These are phyloP conservation scores for Xenus cinereus DNA, from an alignment of 2,113 vertebrate genomes.

Conservation along the genomic window DNA sequence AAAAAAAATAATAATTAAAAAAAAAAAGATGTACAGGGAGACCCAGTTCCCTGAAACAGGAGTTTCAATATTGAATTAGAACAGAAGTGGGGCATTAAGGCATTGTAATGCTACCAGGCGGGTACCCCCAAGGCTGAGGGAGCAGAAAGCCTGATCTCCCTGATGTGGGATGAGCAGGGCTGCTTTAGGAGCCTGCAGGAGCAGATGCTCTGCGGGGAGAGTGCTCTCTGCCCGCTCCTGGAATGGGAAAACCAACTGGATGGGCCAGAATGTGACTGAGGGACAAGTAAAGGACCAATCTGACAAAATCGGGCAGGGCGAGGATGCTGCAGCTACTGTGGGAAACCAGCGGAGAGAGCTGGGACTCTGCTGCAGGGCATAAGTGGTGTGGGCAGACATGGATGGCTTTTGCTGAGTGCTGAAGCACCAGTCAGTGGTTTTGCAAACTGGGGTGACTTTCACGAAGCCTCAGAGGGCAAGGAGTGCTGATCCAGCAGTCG, in stretches of 20 bases:
- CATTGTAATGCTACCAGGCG: neutral
- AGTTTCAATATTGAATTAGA: neutral
- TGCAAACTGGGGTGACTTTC: conserved; percentile 35
- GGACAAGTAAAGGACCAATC: neutral
- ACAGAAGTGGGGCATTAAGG: neutral
- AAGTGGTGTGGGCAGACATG: neutral
- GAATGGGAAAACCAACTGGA: neutral
- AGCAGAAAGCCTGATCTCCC: neutral
- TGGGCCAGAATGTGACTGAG: neutral
- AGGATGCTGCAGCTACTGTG: neutral
- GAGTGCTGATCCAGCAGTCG: conserved; percentile 25
- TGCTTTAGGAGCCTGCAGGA: neutral
- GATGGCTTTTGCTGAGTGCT: neutral
- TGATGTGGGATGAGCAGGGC: neutral
- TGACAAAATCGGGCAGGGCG: neutral
- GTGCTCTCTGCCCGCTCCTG: neutral
- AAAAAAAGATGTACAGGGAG: neutral
- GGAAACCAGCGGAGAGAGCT: neutral
- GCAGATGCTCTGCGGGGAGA: neutral
- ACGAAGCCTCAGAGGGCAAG: neutral
- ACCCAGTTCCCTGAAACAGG: neutral
- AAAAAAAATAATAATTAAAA: neutral
- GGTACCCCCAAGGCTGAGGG: neutral
- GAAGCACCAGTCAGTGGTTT: neutral
- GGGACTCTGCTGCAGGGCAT: neutral